Conservation (phyloP, 2,113 vertebrate species). For the Sitta europaea region DNA sequence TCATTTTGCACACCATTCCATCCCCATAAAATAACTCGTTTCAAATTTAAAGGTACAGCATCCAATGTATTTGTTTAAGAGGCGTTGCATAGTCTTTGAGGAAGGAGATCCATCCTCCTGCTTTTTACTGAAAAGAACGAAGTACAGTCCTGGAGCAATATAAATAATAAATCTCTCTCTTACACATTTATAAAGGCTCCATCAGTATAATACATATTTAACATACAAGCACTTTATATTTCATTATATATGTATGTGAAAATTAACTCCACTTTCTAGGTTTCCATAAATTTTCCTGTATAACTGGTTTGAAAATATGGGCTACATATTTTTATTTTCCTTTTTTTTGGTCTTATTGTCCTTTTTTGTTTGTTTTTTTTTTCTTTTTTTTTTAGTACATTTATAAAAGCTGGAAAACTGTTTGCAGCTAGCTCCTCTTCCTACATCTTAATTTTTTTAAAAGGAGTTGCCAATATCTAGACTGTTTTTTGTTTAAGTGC, state of each 20-base stretch:
- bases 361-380: background rate
- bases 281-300: background rate
- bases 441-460: background rate
- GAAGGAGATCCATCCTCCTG: background rate
- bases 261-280: background rate
- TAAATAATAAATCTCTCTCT: constrained; percentile 55
- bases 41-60: constrained; percentile 5
- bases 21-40: background rate
- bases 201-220: constrained; percentile 45
- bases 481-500: background rate
- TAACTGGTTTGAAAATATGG: background rate
- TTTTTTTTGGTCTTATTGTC: background rate
- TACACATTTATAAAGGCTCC: background rate
- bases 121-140: background rate
- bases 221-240: constrained; percentile 20
- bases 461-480: background rate
- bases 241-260: constrained; percentile 42
- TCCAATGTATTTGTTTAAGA: background rate
- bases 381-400: background rate
- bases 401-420: background rate
- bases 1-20: background rate
- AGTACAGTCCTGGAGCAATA: background rate
- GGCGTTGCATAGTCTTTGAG: background rate
- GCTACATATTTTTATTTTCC: background rate
- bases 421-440: background rate